Evolutionary conservation across 2,113 vertebrate species (phyloP), one percentile per base, ranked within the genome.

Genomic region (Misgurnus mizolepis): DNA sequence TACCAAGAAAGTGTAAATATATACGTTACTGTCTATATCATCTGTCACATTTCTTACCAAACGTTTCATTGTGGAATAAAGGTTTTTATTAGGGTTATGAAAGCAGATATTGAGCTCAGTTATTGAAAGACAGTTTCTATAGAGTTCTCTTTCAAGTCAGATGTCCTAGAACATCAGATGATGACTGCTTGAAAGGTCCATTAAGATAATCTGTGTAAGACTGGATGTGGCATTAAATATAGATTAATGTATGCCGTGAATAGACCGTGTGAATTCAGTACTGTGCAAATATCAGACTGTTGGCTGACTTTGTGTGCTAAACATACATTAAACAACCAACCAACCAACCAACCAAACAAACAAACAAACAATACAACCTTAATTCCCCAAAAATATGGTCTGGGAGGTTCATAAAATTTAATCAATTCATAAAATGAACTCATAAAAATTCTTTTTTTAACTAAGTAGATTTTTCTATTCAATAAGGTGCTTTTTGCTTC

Each of bases 121-220:
- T 66, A 47, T 80, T 80, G 74, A 45, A 58, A 80, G 66, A 4
- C 40, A 12, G 67, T 58, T 77, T 49, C 58, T 49, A 58, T 67
- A 49, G 60, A 27, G 43, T 68, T 58, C n/a, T 65, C 7, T 53
- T 61, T 40, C 40, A 7, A 45, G 64, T 40, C 40, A 78, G 53
- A 80, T 75, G 43, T 53, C 9, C 56, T 75, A 17, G 64, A 49
- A 70, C 9, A 34, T 73, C 43, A 60, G 40, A n/a, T 34, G 22
- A 56, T 74, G 69, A 15, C 45, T 50, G 55, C 34, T 71, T 58
- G n/a, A 72, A 14, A 61, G 53, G 7, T 62, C 64, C 18, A 74
- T 56, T 68, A 76, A 67, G n/a, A 67, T 76, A 76, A 71, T 72
- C 27, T 49, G n/a, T 27, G 40, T 67, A 62, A 18, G 76, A 79